These are phyloP conservation scores for Hypanus sabinus DNA, from an alignment of 2,113 vertebrate genomes.

Conservation along the genomic window DNA sequence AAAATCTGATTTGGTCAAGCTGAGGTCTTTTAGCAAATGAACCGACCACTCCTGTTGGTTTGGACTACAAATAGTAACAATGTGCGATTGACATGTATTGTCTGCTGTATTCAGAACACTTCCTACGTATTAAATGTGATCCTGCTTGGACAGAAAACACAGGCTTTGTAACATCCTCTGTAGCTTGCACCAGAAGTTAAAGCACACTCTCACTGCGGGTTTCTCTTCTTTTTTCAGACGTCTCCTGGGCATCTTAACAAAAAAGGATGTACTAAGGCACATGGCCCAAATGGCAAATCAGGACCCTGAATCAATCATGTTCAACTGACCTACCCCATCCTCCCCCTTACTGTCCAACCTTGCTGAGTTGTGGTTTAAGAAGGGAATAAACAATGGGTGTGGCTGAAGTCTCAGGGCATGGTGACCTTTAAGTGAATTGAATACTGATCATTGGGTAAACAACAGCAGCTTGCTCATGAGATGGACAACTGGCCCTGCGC, in stretches of 20 bases:
- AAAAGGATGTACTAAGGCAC: slow-evolving; percentile 95
- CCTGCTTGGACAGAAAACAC: not conserved
- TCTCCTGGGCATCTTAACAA: slow-evolving; percentile 77
- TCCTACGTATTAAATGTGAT: too few species aligned
- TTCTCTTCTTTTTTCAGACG: slow-evolving; percentile 56
- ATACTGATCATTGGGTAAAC: not conserved
- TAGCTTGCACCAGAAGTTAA: not conserved
- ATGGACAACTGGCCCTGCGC: too few species aligned
- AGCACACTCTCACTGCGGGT: not conserved
- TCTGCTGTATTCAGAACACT: too few species aligned
- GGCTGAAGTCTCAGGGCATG: not conserved
- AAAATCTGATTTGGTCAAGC: too few species aligned
- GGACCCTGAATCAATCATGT: slow-evolving; percentile 97
- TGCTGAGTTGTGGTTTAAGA: not conserved
- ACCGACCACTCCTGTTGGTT: too few species aligned
- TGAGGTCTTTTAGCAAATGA: too few species aligned
- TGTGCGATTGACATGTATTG: too few species aligned
- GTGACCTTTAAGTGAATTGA: not conserved
- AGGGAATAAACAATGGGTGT: not conserved
- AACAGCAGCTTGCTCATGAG: not conserved
- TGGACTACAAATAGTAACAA: too few species aligned
- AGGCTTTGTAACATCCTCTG: not conserved
- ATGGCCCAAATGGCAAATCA: slow-evolving; percentile 99
- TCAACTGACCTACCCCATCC: slow-evolving; percentile 64
- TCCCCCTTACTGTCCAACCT: not conserved